These are phyloP conservation scores for Phoxinus phoxinus DNA, from an alignment of 2,113 vertebrate species.

Conservation along the genomic window DNA sequence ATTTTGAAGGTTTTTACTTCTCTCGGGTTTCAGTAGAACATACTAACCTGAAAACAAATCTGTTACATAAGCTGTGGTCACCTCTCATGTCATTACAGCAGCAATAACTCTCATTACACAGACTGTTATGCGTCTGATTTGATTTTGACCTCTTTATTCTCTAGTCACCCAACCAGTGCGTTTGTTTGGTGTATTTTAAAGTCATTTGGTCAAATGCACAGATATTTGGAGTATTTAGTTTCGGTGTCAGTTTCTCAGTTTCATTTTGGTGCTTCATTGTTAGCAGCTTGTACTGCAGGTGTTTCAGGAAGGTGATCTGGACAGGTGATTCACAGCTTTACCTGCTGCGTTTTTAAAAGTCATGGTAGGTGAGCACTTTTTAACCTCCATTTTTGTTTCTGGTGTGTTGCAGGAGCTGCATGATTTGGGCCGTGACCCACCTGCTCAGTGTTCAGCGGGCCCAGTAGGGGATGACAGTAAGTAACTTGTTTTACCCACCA, in stretches of 20 bases:
- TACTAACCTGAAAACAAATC: background rate
- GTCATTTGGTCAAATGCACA: background rate
- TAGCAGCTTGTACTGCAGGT: background rate
- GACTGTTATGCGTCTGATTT: conserved; percentile 17
- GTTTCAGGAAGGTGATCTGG: conserved; percentile 4
- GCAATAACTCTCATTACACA: background rate
- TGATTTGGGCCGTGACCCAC: conserved; percentile 96
- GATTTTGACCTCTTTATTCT: background rate
- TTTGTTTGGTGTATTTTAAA: background rate
- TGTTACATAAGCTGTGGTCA: conserved; percentile 31
- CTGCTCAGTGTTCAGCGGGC: conserved; percentile 97
- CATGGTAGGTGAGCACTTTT: background rate
- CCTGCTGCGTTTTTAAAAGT: background rate
- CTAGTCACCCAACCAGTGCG: background rate
- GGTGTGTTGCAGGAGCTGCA: conserved; percentile 87
- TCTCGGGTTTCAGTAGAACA: background rate
- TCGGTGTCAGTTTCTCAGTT: conserved; percentile 3
- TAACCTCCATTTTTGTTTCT: background rate
- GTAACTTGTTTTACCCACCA: conserved; percentile 54
- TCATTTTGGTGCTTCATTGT: conserved; percentile 1
- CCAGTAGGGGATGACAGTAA: conserved; percentile 95
- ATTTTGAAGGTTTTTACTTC: background rate
- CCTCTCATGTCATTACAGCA: conserved; percentile 1
- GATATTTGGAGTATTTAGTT: background rate
- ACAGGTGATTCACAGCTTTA: conserved; percentile 9